Conservation (phyloP, 1,140 invertebrate species). For the Micrasema longulum region DNA sequence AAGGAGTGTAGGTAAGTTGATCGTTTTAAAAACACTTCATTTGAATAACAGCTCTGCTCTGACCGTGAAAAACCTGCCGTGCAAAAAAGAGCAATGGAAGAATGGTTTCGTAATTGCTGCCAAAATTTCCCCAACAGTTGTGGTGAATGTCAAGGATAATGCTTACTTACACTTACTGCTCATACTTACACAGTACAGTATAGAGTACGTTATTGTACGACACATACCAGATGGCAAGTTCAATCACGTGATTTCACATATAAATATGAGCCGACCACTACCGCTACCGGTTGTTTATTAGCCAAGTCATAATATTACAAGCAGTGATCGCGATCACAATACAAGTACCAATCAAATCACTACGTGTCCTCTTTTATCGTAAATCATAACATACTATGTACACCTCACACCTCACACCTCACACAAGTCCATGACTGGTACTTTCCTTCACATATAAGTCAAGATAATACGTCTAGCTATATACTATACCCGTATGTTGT, state of each 20-base stretch:
- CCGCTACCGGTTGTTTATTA: constrained; percentile 34
- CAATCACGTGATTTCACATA: constrained; percentile 8
- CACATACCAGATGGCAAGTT: constrained; percentile 28
- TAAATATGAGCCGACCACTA: constrained; percentile 32
- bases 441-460: no score
- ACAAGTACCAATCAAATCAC: constrained; percentile 16
- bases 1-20: no score
- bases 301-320: constrained; percentile 27
- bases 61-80: not conserved
- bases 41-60: no score
- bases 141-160: constrained; percentile 30
- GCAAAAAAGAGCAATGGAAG: constrained; percentile 7
- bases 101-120: not conserved
- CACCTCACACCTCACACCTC: not conserved
- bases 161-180: constrained; percentile 1
- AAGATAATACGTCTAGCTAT: no score
- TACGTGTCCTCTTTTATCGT: not conserved
- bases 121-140: constrained; percentile 16
- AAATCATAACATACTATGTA: not conserved
- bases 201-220: not conserved
- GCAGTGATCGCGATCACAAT: constrained; percentile 3
- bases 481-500: no score
- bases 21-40: no score
- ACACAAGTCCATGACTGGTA: no score
- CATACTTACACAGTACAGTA: no score